Evolutionary conservation across 1,140 invertebrate genomes (phyloP), one percentile per base, ranked within the genome.

Genomic region (Papilio machaon): DNA sequence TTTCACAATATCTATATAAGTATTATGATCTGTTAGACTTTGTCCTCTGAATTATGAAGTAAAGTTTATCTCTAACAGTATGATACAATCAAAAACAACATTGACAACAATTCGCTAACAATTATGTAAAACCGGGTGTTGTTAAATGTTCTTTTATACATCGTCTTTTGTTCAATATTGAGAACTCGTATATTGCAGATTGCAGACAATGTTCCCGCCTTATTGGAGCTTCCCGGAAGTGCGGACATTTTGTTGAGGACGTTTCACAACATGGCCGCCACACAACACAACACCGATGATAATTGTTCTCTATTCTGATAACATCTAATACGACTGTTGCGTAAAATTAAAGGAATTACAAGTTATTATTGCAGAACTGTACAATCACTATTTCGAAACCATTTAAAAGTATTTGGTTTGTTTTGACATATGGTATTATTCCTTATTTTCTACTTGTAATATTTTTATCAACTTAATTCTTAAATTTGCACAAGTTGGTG

Each of bases 311-410:
- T 67, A 67, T 35, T 30, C 11, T 6, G 64, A 67, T 67, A 67
- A 35, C 64, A 67, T 67, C 64, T 67, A 35, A 23, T 35, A 67
- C 23, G 30, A 67, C 5, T 2, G 64, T 67, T 67, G 64, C 64
- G 64, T 67, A 67, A 67, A 67, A 67, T 67, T 67, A 67, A 67
- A 67, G 30, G 64, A 67, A 67, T 67, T 35, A 30, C 64, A 67
- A 23, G 9, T 23, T 64, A 23, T 64, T 64, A 64, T 67, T 67
- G 64, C 64, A 35, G 64, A 67, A 15, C 30, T 13, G 1, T 35
- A 67, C 64, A 35, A 67, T 67, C 30, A 67, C 64, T 67, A 67
- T 67, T 67, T 67, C 30, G 13, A 67, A 35, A 67, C 30, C 3
- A 64, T 23, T 64, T 64, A 64, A 30, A 3, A 67, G 23, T 23